Base-by-base conservation (phyloP, 2,888 invertebrate species). In the Agonopterix arenella region DNA sequence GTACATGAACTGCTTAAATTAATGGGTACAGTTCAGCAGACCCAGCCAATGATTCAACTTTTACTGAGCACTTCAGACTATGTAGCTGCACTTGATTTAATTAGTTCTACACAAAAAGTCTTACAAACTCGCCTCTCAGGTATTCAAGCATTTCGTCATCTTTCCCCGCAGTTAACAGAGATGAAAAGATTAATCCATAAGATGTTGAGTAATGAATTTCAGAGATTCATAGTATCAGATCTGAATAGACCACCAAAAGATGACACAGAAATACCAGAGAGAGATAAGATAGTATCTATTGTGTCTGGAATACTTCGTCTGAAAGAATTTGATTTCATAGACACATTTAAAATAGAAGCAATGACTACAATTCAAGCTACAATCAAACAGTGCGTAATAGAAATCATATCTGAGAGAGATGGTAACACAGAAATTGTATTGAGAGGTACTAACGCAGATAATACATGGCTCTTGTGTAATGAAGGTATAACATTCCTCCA, bases 11-110 rank as follows among this genome's bases (percentile, higher is more conserved):
- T 95, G 65, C 83, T 98, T 45, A 96, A 96, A 72, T 84, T 98
- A 52, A 98, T 99, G 94, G 93, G 95, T 7, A 98, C 97, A 3
- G 97, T 99, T 8, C 95, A 98, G 77, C 98, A 99, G 89, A 98
- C 99, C 11, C 99, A 99, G 77, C 97, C 98, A 1, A 98, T 97
- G 81, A 95, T 99, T 67, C 99, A 99, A 77, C 90, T 98, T 50
- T 89, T 99, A 46, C 89, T 99, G 44, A 97, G 98, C 55, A 97
- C 97, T 8, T 97, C 97, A 55, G 99, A 99, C 82, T 99, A 98
- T 90, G 98, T 98, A 40, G 98, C 97, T 42, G 99, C 99, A 1
- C 90, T 99, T 54, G 99, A 99, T 84, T 91, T 99, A 54, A 99
- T 99, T 62, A 94, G 96, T 59, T 98, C 98, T 3, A 98, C 99